Evolutionary conservation across 2,113 vertebrate species (phyloP).

Genomic region (Rutilus rutilus): DNA sequence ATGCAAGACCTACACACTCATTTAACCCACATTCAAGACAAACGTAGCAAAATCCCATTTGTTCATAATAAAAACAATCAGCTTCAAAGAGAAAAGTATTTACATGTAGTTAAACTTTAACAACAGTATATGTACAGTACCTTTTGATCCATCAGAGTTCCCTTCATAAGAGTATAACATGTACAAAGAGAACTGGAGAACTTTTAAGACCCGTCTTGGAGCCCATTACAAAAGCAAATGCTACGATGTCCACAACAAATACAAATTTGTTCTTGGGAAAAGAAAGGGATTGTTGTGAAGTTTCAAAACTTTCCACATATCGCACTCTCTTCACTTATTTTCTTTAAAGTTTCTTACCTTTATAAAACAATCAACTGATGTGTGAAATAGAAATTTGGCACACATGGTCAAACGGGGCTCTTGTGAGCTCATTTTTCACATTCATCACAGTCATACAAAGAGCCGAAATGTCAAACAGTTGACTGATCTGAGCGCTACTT

Average conservation of each 20-base stretch:
- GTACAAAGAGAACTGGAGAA: conserved; percentile 63
- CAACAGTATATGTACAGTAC: conserved; percentile 60
- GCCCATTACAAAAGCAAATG: conserved; percentile 21
- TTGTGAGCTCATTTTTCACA: background rate
- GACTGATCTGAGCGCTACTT: conserved; percentile 27
- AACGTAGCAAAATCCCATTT: conserved; percentile 63
- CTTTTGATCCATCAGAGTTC: conserved; percentile 41
- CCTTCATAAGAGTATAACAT: conserved; percentile 31
- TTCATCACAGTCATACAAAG: conserved; percentile 1
- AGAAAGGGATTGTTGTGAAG: background rate
- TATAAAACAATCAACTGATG: background rate
- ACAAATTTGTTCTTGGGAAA: conserved; percentile 41
- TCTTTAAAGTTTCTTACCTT: background rate
- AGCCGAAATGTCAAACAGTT: conserved; percentile 1
- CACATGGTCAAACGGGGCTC: conserved; percentile 10
- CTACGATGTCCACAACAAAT: background rate
- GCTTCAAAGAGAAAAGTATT: conserved; percentile 58
- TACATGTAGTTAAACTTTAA: conserved; percentile 51
- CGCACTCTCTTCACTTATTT: background rate
- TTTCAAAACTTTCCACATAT: too few species aligned
- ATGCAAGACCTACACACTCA: conserved; percentile 58
- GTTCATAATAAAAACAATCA: conserved; percentile 61
- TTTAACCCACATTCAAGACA: conserved; percentile 60
- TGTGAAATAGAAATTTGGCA: conserved; percentile 49
- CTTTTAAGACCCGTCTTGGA: conserved; percentile 30